These are phyloP conservation scores for Chiloscyllium plagiosum DNA, from an alignment of 2,113 vertebrate species.

Conservation along the genomic window DNA sequence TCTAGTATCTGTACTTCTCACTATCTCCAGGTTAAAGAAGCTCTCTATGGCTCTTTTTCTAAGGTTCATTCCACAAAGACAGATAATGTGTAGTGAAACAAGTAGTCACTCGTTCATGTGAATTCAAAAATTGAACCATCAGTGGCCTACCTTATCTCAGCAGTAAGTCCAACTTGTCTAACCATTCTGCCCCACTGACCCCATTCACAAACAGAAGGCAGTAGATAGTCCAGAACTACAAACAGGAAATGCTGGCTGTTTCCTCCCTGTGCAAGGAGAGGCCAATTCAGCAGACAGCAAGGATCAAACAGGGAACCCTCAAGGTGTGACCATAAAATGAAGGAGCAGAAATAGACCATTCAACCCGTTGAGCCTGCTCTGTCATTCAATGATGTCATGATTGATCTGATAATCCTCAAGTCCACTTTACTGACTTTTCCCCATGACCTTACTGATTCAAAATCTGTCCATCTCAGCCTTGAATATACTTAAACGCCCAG, in stretches of 20 bases:
- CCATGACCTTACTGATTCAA: too few relatives aligned
- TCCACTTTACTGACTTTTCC: too few relatives aligned
- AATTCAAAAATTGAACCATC: background rate
- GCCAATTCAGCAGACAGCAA: background rate
- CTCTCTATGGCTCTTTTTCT: background rate
- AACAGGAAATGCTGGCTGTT: background rate
- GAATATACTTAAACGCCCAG: too few relatives aligned
- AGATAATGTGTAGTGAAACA: background rate
- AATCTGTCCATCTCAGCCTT: too few relatives aligned
- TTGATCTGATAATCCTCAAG: too few relatives aligned
- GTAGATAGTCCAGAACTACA: background rate
- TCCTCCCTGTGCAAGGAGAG: background rate
- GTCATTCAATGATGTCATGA: too few relatives aligned
- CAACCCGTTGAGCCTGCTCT: too few relatives aligned
- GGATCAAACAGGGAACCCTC: background rate
- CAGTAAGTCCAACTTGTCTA: background rate
- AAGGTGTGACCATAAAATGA: background rate
- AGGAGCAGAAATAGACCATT: too few relatives aligned
- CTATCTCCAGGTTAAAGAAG: too few relatives aligned
- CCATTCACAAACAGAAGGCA: background rate
- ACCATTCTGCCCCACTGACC: background rate
- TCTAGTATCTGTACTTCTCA: too few relatives aligned
- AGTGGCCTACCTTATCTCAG: background rate
- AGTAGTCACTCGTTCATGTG: background rate
- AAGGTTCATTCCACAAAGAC: background rate